Evolutionary conservation across 37 sponge, comb jelly and placozoan genomes (phyloP), one percentile per base, ranked within the genome.

Genomic region (Aplysina aerophoba): DNA sequence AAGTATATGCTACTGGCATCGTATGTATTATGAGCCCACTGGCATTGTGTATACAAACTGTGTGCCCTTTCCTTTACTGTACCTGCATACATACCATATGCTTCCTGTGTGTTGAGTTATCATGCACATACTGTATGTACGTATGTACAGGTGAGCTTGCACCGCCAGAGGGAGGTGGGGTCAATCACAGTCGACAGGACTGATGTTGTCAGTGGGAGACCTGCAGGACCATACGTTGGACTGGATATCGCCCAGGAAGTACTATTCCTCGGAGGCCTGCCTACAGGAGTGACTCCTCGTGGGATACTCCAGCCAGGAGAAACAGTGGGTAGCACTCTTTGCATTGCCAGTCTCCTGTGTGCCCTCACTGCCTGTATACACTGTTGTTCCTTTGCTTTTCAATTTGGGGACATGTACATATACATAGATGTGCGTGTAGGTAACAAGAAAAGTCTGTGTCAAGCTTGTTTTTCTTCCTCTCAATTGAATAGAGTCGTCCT

Each of bases 201-300:
- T 25, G 85, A 82, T 30, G 61, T 24, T 2, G 33, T 69, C 24
- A 71, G n/a, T 55, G 88, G 86, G 13, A 0, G 21, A n/a, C 88
- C 92, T 53, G 56, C 69, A 11, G 84, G 81, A 15, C 65, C 8
- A 34, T 86, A 63, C 67, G 34, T 80, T n/a, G 63, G 73, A 55
- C 87, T 92, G 17, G 81, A 92, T 55, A 62, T 87, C 15, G 41
- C 80, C 31, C n/a, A 34, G 4, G 53, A 57, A 6, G 35, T 57
- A 15, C 75, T 92, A n/a, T 92, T 67, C 64, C 55, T 92, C 0
- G 92, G 92, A 8, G 92, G 92, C 2, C 67, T 85, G 24, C 83
- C 92, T 19, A 11, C 30, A 27, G 50, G 44, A 8, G 13, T 85
- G 4, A n/a, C 57, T 21, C 77, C 77, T 16, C 53, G 20, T 27